Base-by-base conservation (phyloP, 2,888 invertebrate genomes). In the Orthosia cruda region DNA sequence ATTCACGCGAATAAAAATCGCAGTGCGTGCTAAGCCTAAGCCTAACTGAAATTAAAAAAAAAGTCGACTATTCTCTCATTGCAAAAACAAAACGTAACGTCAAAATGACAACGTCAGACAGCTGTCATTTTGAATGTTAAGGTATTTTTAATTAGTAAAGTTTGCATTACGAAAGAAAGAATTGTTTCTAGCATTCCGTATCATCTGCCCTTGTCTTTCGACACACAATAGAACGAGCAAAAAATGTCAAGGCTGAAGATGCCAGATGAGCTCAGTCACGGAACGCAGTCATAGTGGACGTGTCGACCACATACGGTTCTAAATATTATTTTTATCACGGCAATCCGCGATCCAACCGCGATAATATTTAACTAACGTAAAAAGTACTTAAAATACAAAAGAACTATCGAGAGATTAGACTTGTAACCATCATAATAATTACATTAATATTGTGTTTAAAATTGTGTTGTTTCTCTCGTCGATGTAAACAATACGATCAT, bases 401-500 rank as follows among this genome's bases (percentile, higher is more conserved):
- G 50, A 45, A 20, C 15, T 23, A 50, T 26, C 20, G 12, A 74
- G 55, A 47, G 4, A 64, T 69, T 74, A 55, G 45, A 23, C 16
- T 50, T 3, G 11, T 57, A 54, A 59, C 40, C 12, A 3, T 16
- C 59, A 20, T 62, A 61, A 74, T 61, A 73, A 82, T 66, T 61
- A 68, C 62, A 62, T 82, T 67, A 86, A 77, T 40, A 40, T 77
- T 32, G 15, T 18, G 54, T 26, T 18, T 23, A 58, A 71, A 75
- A 70, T 57, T 68, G 57, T 64, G 69, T 40, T 75, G 40, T 57
- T 75, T 69, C 32, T 15, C 54, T n/a, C 63, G 61, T 54, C 57
- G 74, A 87, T 88, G 88, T 91, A 92, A 93, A 94, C 93, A 93
- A 92, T 71, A 91, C 87, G 40, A 40, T 40, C 40, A 40, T 40